Conservation (phyloP, 2,797 vertebrate species). For the Phrynocephalus vlangalii region DNA sequence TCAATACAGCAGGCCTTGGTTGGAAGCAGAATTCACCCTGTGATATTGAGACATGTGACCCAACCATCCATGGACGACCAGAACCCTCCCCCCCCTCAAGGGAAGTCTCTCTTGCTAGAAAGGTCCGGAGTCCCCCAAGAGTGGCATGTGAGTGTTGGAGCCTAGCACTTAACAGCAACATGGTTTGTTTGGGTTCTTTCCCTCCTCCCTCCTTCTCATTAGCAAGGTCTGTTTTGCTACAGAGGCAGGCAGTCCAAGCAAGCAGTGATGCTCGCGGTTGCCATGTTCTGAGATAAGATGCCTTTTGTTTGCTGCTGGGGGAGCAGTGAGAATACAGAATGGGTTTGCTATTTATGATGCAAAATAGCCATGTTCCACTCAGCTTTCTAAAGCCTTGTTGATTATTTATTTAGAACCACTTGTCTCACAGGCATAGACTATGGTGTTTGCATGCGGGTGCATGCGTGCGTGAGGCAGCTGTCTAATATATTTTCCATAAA, state of each 20-base stretch:
- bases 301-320: constrained; percentile 41
- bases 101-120: neutral
- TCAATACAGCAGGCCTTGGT: constrained; percentile 1
- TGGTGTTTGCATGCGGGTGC: constrained; percentile 50
- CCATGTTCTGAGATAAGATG: constrained; percentile 44
- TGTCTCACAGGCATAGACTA: constrained; percentile 76
- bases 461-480: constrained; percentile 64
- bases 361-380: constrained; percentile 79
- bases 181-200: neutral
- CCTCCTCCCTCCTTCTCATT: neutral
- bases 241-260: constrained; percentile 48
- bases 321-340: constrained; percentile 79
- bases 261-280: constrained; percentile 4
- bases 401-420: constrained; percentile 88
- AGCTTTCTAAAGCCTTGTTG: constrained; percentile 78
- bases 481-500: constrained; percentile 70
- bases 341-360: constrained; percentile 88
- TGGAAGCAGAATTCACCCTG: neutral
- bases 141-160: constrained; percentile 12
- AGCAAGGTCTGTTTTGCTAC: rapidly evolving
- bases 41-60: constrained; percentile 17
- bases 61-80: neutral
- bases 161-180: rapidly evolving
- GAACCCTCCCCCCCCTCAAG: no score
- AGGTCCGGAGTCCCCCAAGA: neutral